phyloP scores from a whole-genome alignment of 2,888 invertebrate species.

The Arge pagana region DNA sequence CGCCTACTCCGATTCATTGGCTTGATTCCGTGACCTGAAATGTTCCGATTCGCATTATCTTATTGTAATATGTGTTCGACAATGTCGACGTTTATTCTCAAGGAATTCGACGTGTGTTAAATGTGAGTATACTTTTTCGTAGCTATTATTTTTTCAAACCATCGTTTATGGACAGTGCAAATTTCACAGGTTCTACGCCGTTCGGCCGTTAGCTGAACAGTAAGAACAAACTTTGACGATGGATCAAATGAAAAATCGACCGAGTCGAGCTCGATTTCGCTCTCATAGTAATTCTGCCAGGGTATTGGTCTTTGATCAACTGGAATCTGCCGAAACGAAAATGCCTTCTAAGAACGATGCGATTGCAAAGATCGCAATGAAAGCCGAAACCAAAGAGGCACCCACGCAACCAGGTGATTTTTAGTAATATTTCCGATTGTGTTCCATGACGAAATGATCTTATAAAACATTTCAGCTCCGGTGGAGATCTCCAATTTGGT shows the following conservation, averaged over 20 bases:
- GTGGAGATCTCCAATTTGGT: slow-evolving; percentile 74
- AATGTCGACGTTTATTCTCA: too few species aligned
- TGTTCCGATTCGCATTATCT: too few species aligned
- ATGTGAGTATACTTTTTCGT: background rate
- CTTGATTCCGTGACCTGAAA: too few species aligned
- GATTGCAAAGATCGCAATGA: slow-evolving; percentile 36
- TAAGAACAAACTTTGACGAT: slow-evolving; percentile 32
- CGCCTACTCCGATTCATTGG: too few species aligned
- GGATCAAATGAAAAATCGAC: slow-evolving; percentile 53
- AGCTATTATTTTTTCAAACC: slow-evolving; percentile 8
- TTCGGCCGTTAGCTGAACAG: slow-evolving; percentile 3
- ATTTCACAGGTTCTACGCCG: background rate
- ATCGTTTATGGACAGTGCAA: background rate
- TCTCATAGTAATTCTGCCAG: slow-evolving; percentile 68
- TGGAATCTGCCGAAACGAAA: slow-evolving; percentile 62
- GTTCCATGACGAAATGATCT: background rate
- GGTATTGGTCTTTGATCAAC: slow-evolving; percentile 78
- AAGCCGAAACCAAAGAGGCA: slow-evolving; percentile 52
- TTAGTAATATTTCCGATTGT: background rate
- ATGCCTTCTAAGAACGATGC: too few species aligned
- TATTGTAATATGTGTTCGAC: too few species aligned
- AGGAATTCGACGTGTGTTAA: background rate
- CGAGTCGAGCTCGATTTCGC: slow-evolving; percentile 53
- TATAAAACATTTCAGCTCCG: slow-evolving; percentile 48
- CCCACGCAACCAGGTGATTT: slow-evolving; percentile 48